A percentile compares a stretch with the other conserved stretches of the same genome.
Conservation (phyloP, 2,797 vertebrate genomes). For the Eospalax fontanierii region DNA sequence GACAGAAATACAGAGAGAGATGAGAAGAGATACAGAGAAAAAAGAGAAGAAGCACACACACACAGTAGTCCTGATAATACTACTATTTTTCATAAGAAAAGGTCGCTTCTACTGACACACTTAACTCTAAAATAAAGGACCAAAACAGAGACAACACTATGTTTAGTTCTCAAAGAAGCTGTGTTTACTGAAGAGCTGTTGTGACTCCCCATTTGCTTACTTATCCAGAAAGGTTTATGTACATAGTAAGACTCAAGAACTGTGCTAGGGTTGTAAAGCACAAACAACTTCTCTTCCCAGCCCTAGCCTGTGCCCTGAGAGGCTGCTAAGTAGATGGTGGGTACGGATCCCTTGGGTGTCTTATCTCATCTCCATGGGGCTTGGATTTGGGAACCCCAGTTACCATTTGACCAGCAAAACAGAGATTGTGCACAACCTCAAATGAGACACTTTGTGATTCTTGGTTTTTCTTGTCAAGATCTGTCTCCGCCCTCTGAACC, state of each 20-base stretch:
- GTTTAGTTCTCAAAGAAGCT: background rate
- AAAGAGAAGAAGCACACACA: no score
- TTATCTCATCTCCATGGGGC: background rate
- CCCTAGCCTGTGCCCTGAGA: background rate
- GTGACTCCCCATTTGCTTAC: background rate
- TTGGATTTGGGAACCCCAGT: background rate
- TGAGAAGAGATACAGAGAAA: no score
- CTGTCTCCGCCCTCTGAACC: background rate
- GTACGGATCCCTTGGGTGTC: fast-evolving
- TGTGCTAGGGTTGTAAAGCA: background rate
- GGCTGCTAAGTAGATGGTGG: background rate
- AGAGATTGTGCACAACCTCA: background rate
- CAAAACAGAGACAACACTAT: background rate
- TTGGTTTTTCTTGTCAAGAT: background rate
- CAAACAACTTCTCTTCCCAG: background rate
- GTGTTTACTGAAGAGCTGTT: background rate
- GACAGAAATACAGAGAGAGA: no score
- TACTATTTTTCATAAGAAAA: background rate
- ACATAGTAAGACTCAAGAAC: background rate
- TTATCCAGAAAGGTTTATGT: background rate
- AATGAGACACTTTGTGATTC: background rate
- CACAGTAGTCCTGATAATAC: background rate
- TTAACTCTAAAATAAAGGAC: background rate
- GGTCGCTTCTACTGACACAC: background rate
- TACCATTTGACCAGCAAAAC: background rate